Base-by-base conservation (phyloP, 2,888 invertebrate genomes). In the Machimus rusticus region DNA sequence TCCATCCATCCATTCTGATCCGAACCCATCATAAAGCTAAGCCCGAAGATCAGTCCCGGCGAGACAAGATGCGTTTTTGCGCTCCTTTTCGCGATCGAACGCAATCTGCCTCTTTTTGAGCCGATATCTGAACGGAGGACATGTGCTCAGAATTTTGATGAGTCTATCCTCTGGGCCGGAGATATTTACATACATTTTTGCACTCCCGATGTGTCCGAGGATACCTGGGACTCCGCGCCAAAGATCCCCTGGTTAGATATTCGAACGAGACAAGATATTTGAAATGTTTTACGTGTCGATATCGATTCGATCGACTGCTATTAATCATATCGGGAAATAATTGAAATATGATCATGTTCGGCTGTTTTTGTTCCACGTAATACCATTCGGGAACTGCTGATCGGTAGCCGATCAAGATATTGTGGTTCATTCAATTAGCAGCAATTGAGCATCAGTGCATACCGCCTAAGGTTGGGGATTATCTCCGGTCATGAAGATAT, bases 81-180 rank as follows among this genome's bases (percentile, higher is more conserved):
- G 16, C n/a, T 39, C 28, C n/a, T 39, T 23, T 66, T 79, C 46
- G 28, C n/a, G 6, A 43, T 43, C 39, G 16, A 79, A 79, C 43
- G 43, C 79, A 37, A 76, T 76, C 79, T 28, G 28, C 8, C 8
- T 14, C 46, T 51, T 51, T 57, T n/a, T 85, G 66, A 23, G 28
- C 43, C 43, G 74, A 85, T 85, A 85, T 74, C 74, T 66, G 78
- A 55, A 51, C 51, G 37, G 78, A 78, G 57, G 86, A 86, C 86
- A 86, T 86, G 86, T 86, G 86, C 34, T 79, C 77, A 86, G 86
- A 86, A 86, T 86, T 86, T 86, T 78, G 78, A 86, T 86, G 86
- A 86, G 86, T 86, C 55, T 46, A 78, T 78, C 86, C 74, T 51
- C 74, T 85, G 39, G 39, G 74, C 28, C n/a, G 46, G 31, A 14